Percentiles rank a stretch among this genome's conserved stretches.
Evolutionary conservation across 2,888 invertebrate species (phyloP).

Genomic region (Adelphocoris suturalis): DNA sequence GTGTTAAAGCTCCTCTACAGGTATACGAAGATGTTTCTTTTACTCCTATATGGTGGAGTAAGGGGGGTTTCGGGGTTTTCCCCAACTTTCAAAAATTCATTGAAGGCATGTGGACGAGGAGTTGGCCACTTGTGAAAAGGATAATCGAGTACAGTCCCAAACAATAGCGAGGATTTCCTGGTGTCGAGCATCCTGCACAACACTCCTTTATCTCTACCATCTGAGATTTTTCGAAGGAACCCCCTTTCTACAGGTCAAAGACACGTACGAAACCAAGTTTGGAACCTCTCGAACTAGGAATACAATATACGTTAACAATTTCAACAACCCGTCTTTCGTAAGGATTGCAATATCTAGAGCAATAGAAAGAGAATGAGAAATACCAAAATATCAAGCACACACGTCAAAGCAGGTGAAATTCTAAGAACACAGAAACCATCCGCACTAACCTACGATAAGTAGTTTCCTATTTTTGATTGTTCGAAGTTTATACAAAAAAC

Average conservation of each 20-base stretch:
- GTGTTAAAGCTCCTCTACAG: conserved; percentile 19
- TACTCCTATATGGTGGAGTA: background rate
- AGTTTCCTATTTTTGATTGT: no score
- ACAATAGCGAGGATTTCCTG: conserved; percentile 21
- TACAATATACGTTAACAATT: no score
- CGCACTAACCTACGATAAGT: no score
- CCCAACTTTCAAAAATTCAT: background rate
- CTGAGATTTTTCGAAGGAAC: background rate
- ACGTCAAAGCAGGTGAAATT: no score
- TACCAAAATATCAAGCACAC: no score
- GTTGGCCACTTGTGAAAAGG: background rate
- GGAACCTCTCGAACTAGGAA: no score
- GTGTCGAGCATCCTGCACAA: background rate
- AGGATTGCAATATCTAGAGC: no score
- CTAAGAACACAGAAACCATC: no score
- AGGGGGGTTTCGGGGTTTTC: background rate
- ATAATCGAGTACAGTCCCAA: conserved; percentile 11
- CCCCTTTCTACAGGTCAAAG: conserved; percentile 12
- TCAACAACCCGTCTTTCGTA: no score
- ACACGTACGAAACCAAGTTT: background rate
- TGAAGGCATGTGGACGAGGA: background rate
- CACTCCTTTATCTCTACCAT: conserved; percentile 31
- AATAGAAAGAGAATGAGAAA: no score
- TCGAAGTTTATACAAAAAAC: no score
- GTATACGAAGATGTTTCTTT: background rate